phyloP scores from a whole-genome alignment of 2,888 invertebrate genomes.

The Lissocephala sabroskyi region DNA sequence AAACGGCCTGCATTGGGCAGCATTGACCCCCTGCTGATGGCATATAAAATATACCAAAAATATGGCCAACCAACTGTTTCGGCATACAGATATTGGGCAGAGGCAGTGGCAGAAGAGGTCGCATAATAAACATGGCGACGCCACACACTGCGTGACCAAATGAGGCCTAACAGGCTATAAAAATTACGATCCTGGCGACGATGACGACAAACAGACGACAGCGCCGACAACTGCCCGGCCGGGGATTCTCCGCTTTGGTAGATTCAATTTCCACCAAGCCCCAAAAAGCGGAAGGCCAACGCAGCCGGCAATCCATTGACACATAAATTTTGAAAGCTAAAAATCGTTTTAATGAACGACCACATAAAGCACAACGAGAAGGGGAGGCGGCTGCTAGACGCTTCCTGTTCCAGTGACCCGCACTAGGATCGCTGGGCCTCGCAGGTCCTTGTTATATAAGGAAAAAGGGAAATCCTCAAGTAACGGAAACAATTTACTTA shows the following conservation, averaged over 20 bases:
- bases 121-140: conserved; percentile 19
- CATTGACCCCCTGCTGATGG: conserved; percentile 32
- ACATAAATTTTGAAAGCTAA: conserved; percentile 38
- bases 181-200: conserved; percentile 31
- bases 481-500: conserved; percentile 54
- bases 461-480: conserved; percentile 38
- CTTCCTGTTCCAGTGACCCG: no score
- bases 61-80: no score
- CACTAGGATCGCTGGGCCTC: no score
- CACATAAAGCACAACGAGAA: conserved; percentile 11
- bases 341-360: conserved; percentile 39
- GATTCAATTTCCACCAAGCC: conserved; percentile 36
- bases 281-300: conserved; percentile 29
- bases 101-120: no score
- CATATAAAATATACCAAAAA: conserved; percentile 21
- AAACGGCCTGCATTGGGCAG: conserved; percentile 16
- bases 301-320: conserved; percentile 30
- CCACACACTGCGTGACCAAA: conserved; percentile 35
- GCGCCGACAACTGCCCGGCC: conserved; percentile 30
- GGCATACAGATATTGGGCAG: conserved; percentile 1
- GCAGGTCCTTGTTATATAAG: no score
- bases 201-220: conserved; percentile 4
- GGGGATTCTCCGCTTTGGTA: not conserved
- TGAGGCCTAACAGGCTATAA: conserved; percentile 45
- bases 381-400: conserved; percentile 10